These are phyloP conservation scores for Carabus problematicus DNA, from an alignment of 2,888 invertebrate genomes.

Conservation along the genomic window DNA sequence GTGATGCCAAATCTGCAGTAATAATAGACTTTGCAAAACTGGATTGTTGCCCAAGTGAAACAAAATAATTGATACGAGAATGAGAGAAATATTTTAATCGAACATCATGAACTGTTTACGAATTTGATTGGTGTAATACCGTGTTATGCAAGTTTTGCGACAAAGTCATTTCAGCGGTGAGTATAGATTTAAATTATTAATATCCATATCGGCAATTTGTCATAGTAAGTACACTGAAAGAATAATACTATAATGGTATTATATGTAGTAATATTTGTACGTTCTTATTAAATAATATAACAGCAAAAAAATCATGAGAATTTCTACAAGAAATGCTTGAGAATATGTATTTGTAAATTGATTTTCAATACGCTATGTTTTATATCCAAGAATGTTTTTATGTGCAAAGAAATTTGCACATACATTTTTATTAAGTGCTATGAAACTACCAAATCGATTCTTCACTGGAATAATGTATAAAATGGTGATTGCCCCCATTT, in stretches of 20 bases:
- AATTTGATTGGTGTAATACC: background rate
- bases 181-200: background rate
- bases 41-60: conserved; percentile 32
- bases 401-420: background rate
- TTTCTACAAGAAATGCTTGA: conserved; percentile 2
- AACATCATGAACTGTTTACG: no score
- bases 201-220: background rate
- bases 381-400: background rate
- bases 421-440: no score
- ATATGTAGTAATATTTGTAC: no score
- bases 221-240: background rate
- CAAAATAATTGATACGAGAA: conserved; percentile 7
- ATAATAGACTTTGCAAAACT: conserved; percentile 32
- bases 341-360: background rate
- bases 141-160: conserved; percentile 39
- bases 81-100: no score
- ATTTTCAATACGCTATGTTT: background rate
- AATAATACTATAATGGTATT: no score
- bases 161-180: conserved; percentile 33
- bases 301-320: background rate
- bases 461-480: no score
- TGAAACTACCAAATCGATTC: no score
- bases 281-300: background rate
- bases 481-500: no score
- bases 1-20: conserved; percentile 29